Evolutionary conservation across 2,797 vertebrate species (phyloP).

Genomic region (Anguilla anguilla): DNA sequence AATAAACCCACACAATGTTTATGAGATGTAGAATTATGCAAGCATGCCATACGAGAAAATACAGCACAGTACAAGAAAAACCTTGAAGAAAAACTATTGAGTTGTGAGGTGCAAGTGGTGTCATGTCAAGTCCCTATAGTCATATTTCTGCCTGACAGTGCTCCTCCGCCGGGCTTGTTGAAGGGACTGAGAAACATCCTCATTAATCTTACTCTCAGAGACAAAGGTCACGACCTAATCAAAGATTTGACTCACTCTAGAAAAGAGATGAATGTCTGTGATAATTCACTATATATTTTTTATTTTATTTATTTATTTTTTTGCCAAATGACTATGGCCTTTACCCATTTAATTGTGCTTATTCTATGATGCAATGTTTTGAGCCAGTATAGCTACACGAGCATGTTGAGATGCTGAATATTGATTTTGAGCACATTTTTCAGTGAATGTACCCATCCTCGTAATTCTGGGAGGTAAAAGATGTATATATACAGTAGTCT

Average conservation of each 20-base stretch:
- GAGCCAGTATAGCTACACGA: neutral
- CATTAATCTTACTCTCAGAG: constrained; percentile 18
- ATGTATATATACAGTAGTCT: too few species aligned
- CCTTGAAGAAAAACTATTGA: neutral
- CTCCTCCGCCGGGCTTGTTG: too few species aligned
- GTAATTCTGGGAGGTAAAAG: neutral
- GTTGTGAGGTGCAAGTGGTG: neutral
- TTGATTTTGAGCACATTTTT: neutral
- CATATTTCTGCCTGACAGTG: neutral
- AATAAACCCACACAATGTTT: neutral
- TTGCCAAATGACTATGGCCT: neutral
- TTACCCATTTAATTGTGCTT: neutral
- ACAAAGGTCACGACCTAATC: constrained; percentile 11
- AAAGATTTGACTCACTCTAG: neutral
- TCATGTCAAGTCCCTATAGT: neutral
- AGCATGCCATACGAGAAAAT: neutral
- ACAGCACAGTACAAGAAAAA: neutral
- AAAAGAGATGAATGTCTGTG: neutral
- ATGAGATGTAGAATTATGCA: neutral
- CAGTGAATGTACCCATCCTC: neutral
- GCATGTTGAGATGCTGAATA: too few species aligned
- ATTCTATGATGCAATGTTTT: neutral
- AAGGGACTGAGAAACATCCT: neutral
- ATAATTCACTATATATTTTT: neutral
- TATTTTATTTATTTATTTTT: neutral